These are phyloP conservation scores for Acleris holmiana DNA, from an alignment of 2,888 invertebrate species.

Conservation along the genomic window DNA sequence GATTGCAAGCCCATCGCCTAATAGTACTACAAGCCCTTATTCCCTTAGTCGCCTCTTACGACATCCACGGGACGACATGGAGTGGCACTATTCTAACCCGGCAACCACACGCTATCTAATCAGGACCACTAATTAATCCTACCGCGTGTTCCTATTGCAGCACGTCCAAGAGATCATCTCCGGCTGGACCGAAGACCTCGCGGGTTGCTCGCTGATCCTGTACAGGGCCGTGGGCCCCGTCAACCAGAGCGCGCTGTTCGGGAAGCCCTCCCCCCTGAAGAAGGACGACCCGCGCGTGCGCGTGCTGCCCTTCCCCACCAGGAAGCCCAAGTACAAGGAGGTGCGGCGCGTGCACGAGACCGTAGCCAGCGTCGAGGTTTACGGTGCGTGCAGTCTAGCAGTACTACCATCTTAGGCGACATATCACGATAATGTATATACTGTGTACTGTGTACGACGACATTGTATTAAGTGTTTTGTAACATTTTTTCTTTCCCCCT, in stretches of 20 bases:
- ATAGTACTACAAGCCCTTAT: no score
- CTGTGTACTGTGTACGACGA: no score
- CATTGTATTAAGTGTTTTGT: no score
- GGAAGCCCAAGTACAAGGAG: conserved; percentile 92
- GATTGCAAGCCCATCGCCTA: no score
- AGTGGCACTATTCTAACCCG: no score
- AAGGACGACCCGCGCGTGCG: conserved; percentile 86
- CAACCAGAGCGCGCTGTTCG: conserved; percentile 90
- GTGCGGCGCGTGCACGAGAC: conserved; percentile 89
- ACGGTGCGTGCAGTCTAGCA: conserved; percentile 77
- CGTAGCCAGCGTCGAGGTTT: conserved; percentile 86
- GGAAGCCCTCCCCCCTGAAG: conserved; percentile 88
- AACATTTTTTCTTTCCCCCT: no score
- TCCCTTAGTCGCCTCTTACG: no score
- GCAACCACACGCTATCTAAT: no score
- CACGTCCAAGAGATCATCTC: conserved; percentile 89
- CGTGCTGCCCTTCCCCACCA: conserved; percentile 92
- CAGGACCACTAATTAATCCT: background rate
- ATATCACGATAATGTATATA: no score
- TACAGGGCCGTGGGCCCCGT: conserved; percentile 90
- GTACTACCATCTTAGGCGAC: no score
- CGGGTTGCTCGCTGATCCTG: conserved; percentile 88
- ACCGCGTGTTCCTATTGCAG: conserved; percentile 69
- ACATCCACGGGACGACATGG: no score
- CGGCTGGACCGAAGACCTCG: conserved; percentile 87